A percentile compares a stretch with the other conserved stretches of the same genome.
Evolutionary conservation across 2,888 invertebrate genomes (phyloP).

Genomic region (Amiota mariae): DNA sequence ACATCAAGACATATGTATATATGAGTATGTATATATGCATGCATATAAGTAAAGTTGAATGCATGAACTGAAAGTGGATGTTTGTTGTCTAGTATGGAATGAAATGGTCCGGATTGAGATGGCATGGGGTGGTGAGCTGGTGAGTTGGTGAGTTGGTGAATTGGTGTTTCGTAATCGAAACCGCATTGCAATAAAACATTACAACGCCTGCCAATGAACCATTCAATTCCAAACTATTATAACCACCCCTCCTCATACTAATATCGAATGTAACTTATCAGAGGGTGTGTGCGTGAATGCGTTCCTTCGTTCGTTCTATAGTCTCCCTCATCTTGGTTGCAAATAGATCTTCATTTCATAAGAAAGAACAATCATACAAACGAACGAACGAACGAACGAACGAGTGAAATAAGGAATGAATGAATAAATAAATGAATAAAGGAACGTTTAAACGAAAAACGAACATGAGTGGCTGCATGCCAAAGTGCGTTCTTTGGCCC

Average conservation of each 20-base stretch:
- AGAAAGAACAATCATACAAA: too few species aligned
- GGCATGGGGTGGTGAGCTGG: background rate
- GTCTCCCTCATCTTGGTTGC: background rate
- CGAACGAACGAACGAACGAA: too few species aligned
- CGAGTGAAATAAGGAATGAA: too few species aligned
- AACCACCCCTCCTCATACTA: background rate
- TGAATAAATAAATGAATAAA: too few species aligned
- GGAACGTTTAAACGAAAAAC: too few species aligned
- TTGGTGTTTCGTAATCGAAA: conserved; percentile 18
- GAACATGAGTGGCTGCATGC: too few species aligned
- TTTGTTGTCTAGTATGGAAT: background rate
- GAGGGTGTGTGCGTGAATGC: too few species aligned
- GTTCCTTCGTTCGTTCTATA: background rate
- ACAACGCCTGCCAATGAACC: conserved; percentile 2
- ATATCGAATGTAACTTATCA: background rate
- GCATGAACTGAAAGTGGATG: background rate
- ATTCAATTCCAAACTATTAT: background rate
- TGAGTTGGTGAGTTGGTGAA: background rate
- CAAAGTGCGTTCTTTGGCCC: background rate
- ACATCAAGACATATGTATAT: too few species aligned
- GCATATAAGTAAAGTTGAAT: background rate
- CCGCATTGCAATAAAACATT: conserved; percentile 27
- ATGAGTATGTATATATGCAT: background rate
- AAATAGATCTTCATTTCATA: background rate
- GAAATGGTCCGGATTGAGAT: background rate